Conservation (phyloP, 2,113 vertebrate genomes). For the Petromus typicus region DNA sequence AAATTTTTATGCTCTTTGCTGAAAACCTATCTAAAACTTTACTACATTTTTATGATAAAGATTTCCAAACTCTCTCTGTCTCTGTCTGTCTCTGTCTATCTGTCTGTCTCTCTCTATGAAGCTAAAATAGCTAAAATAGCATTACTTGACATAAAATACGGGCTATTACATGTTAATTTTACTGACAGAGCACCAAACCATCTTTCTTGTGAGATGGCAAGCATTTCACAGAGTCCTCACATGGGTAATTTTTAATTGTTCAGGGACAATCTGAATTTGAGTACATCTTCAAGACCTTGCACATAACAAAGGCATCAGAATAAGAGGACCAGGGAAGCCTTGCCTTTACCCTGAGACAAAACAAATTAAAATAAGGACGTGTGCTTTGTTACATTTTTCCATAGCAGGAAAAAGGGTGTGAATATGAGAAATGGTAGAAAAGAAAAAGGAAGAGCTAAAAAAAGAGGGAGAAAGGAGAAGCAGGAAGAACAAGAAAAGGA, state of each 20-base stretch:
- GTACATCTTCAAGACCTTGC: not conserved
- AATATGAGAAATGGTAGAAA: not conserved
- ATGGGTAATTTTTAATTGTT: not conserved
- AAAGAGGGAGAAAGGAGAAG: not conserved
- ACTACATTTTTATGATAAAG: not conserved
- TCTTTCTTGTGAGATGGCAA: not conserved
- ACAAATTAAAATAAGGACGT: not conserved
- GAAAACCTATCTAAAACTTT: not conserved
- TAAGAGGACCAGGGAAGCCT: not conserved
- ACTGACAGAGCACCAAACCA: not conserved
- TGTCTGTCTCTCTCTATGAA: not conserved
- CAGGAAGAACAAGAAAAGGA: accelerated
- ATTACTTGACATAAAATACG: not conserved
- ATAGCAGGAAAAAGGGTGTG: not conserved
- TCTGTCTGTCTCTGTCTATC: not conserved
- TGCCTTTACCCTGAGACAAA: not conserved
- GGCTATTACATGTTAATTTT: not conserved
- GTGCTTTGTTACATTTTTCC: not conserved
- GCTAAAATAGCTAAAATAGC: not conserved
- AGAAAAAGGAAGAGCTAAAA: not conserved
- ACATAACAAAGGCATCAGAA: not conserved
- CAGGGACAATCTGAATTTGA: not conserved
- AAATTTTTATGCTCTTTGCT: not conserved
- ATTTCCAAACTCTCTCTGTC: not conserved
- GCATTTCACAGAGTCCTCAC: not conserved